A percentile compares a stretch with the other conserved stretches of the same genome.
These are phyloP conservation scores for Oceanites oceanicus DNA, from an alignment of 2,113 vertebrate genomes.

Conservation along the genomic window DNA sequence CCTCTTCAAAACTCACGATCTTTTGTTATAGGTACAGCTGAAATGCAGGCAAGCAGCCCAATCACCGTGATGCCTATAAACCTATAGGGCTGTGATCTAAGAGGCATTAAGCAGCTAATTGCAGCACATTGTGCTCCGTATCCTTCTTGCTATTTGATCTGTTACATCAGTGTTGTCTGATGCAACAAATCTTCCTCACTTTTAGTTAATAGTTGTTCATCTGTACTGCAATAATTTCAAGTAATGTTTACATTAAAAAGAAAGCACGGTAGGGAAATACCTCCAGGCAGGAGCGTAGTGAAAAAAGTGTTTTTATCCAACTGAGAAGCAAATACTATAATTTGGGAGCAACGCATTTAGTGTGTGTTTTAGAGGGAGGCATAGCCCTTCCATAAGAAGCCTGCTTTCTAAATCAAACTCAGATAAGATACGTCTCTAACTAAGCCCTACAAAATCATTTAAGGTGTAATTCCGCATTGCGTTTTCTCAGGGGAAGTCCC, in stretches of 20 bases:
- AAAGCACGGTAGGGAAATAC: background rate
- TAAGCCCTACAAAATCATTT: background rate
- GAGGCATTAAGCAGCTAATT: background rate
- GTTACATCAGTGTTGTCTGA: background rate
- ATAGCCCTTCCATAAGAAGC: background rate
- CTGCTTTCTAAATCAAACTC: background rate
- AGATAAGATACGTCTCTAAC: background rate
- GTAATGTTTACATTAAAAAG: slow-evolving; percentile 42
- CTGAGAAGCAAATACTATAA: slow-evolving; percentile 26
- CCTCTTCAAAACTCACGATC: background rate
- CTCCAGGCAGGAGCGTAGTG: slow-evolving; percentile 1
- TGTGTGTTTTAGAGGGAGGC: background rate
- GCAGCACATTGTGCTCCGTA: background rate
- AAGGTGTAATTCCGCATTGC: background rate
- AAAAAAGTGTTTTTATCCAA: background rate
- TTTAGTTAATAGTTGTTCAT: slow-evolving; percentile 59
- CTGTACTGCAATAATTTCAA: slow-evolving; percentile 58
- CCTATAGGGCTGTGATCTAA: background rate
- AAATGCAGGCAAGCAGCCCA: background rate
- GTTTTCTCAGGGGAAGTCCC: background rate
- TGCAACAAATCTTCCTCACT: slow-evolving; percentile 62
- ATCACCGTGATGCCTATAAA: background rate
- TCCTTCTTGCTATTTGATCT: slow-evolving; percentile 42
- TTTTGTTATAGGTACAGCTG: background rate
- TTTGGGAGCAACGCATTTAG: background rate